These are phyloP conservation scores for Spheniscus humboldti DNA, from an alignment of 2,797 vertebrate genomes.

Conservation along the genomic window DNA sequence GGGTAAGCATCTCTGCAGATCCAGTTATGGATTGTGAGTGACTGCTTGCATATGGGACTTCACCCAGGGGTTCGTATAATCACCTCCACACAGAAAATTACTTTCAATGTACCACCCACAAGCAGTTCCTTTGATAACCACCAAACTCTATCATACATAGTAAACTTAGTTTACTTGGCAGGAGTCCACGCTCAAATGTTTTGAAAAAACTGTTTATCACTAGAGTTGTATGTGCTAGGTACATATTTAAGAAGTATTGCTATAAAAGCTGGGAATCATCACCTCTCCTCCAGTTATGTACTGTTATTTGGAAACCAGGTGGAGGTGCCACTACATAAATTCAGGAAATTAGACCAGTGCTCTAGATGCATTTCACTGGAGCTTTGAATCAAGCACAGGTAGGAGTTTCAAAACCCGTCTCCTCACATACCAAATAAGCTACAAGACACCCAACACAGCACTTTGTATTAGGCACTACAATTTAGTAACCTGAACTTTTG, in stretches of 20 bases:
- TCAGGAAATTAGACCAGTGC: not conserved
- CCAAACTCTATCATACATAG: not conserved
- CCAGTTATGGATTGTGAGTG: accelerated
- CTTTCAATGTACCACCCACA: not conserved
- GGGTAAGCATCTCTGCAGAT: not conserved
- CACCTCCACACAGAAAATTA: not conserved
- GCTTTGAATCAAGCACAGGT: not conserved
- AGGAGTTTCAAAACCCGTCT: not conserved
- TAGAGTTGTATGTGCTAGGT: not conserved
- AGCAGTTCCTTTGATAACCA: not conserved
- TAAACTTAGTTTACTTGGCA: not conserved
- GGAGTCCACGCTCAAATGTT: not conserved
- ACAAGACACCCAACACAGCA: not conserved
- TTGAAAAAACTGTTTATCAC: not conserved
- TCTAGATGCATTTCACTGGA: not conserved
- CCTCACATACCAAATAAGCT: not conserved
- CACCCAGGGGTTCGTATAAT: not conserved
- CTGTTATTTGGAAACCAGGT: not conserved
- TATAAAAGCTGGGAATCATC: not conserved
- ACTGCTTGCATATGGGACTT: not conserved
- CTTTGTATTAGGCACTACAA: not conserved
- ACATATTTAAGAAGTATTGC: not conserved
- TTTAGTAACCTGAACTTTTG: not conserved
- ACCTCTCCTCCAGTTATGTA: not conserved
- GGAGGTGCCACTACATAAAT: not conserved